Conservation (phyloP, 2,797 vertebrate genomes). For the Melanotaenia boesemani region DNA sequence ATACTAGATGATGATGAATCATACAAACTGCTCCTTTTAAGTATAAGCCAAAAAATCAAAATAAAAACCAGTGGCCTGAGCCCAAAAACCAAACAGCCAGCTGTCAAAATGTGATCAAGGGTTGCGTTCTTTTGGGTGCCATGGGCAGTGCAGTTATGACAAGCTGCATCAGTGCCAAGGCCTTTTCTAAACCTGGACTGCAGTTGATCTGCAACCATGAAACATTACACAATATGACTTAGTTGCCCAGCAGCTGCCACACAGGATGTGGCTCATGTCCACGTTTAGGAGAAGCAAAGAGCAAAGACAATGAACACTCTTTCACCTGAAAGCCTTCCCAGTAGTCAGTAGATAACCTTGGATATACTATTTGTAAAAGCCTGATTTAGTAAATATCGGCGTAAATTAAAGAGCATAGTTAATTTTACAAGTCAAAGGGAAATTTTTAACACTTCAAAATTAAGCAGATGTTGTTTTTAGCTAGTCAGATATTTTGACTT, state of each 20-base stretch:
- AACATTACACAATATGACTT: conserved; percentile 52
- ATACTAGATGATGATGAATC: no score
- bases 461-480: no score
- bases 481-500: no score
- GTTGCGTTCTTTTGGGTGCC: not conserved
- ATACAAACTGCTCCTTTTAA: no score
- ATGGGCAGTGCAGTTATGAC: conserved; percentile 9
- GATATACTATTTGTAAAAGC: not conserved
- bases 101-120: not conserved
- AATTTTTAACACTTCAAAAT: no score
- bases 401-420: no score
- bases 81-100: not conserved
- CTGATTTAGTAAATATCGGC: no score
- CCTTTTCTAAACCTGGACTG: conserved; percentile 8
- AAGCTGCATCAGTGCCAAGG: conserved; percentile 13
- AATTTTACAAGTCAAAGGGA: no score
- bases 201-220: conserved; percentile 27
- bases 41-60: no score
- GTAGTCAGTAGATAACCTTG: not conserved
- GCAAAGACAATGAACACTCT: conserved; percentile 16
- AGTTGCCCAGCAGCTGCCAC: conserved; percentile 38
- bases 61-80: not conserved
- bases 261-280: not conserved
- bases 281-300: conserved; percentile 37
- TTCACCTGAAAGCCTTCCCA: not conserved